A percentile compares a stretch with the other conserved stretches of the same genome.
These are phyloP conservation scores for Pseudotriccus pelzelni DNA, from an alignment of 2,797 vertebrate genomes.

Conservation along the genomic window DNA sequence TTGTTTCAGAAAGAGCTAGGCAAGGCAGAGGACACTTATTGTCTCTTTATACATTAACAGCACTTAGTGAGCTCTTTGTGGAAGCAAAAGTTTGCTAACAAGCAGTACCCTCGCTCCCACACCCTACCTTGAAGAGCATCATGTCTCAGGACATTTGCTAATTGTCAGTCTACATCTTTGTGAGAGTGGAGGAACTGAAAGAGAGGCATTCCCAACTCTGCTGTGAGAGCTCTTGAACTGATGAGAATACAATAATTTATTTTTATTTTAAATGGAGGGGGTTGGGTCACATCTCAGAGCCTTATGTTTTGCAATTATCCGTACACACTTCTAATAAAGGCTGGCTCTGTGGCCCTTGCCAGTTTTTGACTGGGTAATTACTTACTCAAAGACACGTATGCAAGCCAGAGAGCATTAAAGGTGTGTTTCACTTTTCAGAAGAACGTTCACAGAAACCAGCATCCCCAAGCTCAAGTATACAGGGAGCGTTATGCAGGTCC, in stretches of 20 bases:
- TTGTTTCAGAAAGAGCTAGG: not conserved
- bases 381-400: not conserved
- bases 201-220: not conserved
- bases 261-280: not conserved
- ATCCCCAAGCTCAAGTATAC: not conserved
- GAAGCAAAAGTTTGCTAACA: not conserved
- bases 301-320: not conserved
- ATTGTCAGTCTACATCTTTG: not conserved
- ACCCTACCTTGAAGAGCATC: not conserved
- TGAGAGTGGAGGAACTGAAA: not conserved
- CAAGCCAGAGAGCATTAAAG: not conserved
- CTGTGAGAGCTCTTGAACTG: not conserved
- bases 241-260: not conserved
- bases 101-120: not conserved
- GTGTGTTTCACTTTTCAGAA: not conserved
- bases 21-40: not conserved
- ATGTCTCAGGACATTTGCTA: not conserved
- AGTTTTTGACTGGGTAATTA: not conserved
- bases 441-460: not conserved
- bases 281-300: not conserved
- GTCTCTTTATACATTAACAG: not conserved
- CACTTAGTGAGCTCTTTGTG: not conserved
- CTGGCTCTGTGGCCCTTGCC: not conserved
- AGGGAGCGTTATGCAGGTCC: not conserved
- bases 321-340: not conserved